A percentile compares a stretch with the other conserved stretches of the same genome.
Evolutionary conservation across 2,113 vertebrate genomes (phyloP).

Genomic region (Saccopteryx leptura): DNA sequence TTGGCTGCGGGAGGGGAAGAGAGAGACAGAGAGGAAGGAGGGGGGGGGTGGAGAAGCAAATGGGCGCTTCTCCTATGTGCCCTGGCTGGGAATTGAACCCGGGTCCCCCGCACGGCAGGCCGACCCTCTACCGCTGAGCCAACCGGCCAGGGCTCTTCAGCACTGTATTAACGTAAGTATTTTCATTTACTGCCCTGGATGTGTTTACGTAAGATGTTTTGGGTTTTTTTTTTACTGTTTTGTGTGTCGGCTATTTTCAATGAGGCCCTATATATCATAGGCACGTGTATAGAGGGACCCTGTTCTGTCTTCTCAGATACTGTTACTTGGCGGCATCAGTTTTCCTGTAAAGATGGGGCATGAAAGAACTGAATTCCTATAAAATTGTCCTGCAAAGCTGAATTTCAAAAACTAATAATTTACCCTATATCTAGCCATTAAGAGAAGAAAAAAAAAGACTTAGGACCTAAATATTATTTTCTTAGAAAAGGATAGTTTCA

Average conservation of each 20-base stretch:
- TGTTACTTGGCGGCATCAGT: not conserved
- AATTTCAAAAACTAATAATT: conserved; percentile 19
- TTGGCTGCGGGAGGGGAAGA: too few species aligned
- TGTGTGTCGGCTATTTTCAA: not conserved
- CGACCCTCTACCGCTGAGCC: too few species aligned
- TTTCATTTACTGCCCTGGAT: not conserved
- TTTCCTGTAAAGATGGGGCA: not conserved
- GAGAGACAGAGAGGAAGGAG: too few species aligned
- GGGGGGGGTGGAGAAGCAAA: too few species aligned
- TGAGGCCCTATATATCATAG: not conserved
- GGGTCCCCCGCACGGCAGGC: too few species aligned
- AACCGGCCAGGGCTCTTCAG: too few species aligned
- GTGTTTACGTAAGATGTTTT: not conserved
- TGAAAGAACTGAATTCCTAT: conserved; percentile 12
- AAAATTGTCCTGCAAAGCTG: not conserved
- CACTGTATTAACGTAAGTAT: not conserved
- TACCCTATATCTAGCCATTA: not conserved
- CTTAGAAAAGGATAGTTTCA: conserved; percentile 12
- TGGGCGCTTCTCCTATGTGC: too few species aligned
- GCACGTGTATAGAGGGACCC: not conserved
- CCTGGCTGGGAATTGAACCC: too few species aligned
- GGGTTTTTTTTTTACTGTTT: not conserved
- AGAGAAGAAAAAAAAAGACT: not conserved
- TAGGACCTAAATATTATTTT: not conserved
- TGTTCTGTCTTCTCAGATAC: not conserved